Evolutionary conservation across 2,888 invertebrate species (phyloP), one percentile per base, ranked within the genome.

Genomic region (Papilio gigon): DNA sequence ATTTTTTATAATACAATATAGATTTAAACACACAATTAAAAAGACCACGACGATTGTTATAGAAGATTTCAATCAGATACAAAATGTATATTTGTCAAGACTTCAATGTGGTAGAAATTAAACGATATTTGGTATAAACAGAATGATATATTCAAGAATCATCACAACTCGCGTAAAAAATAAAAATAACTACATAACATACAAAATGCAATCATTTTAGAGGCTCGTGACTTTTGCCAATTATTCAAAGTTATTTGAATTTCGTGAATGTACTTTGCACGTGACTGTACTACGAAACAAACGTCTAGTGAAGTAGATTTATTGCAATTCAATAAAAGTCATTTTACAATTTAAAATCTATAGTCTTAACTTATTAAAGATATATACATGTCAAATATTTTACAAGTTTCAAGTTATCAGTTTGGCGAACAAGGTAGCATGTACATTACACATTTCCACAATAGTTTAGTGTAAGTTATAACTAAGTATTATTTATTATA

Each of bases 111-210:
- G 20, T 35, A 64, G 20, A 64, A 65, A 60, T 72, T 84, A 86
- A 84, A 73, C 85, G 84, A 84, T 78, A 73, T 76, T 42, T 67
- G 33, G 63, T 78, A 71, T 82, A 84, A 84, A 88, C 87, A 87
- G 86, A 86, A 83, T 86, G 84, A 77, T 70, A 75, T 80, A 75
- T 67, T 58, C 25, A 44, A 68, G 80, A 85, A 83, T 85, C 80
- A 83, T 85, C 86, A 85, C 84, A 84, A 82, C 82, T 81, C 77
- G 85, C 87, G 85, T 87, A 86, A 84, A 88, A 86, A 86, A 81
- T 84, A 80, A 77, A 82, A 85, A 83, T 80, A 25, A 81, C 83
- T 85, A 86, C 80, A 72, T 78, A 83, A 82, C 65, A 71, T 77
- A 78, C 67, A 75, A 76, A 76, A 77, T 74, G 74, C 71, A 33